These are phyloP conservation scores for Drosophila athabasca DNA, from an alignment of 1,140 invertebrate genomes.

Conservation along the genomic window DNA sequence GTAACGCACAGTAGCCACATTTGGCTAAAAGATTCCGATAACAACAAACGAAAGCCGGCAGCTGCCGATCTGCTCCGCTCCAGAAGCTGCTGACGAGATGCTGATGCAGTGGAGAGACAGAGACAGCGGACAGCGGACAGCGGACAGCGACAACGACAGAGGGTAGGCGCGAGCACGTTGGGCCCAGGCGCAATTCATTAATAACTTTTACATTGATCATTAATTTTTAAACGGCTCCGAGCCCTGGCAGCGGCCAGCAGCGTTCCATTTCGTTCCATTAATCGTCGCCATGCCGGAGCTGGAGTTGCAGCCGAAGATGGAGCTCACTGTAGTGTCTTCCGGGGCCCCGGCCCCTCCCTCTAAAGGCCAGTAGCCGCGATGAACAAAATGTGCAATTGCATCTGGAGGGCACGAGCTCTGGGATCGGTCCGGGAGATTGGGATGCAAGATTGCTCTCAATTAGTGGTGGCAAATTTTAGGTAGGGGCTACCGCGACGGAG, in stretches of 20 bases:
- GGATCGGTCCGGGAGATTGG: background rate
- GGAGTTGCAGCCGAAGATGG: too few relatives aligned
- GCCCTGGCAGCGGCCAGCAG: slow-evolving; percentile 19
- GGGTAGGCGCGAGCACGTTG: background rate
- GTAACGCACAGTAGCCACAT: slow-evolving; percentile 70
- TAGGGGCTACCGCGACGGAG: too few relatives aligned
- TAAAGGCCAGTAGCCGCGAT: slow-evolving; percentile 42
- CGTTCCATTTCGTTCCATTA: slow-evolving; percentile 52
- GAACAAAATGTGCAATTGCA: slow-evolving; percentile 36
- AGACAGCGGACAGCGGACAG: too few relatives aligned
- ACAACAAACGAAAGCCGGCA: slow-evolving; percentile 44
- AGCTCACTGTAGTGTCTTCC: background rate
- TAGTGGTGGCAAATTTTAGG: slow-evolving; percentile 1
- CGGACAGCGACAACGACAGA: background rate
- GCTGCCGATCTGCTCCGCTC: slow-evolving; percentile 18
- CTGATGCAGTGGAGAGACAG: background rate
- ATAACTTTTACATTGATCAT: slow-evolving; percentile 74
- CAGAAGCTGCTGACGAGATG: background rate
- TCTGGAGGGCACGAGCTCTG: slow-evolving; percentile 10
- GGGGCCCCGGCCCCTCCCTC: background rate
- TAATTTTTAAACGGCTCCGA: slow-evolving; percentile 68
- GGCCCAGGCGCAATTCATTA: slow-evolving; percentile 58
- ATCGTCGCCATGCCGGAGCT: slow-evolving; percentile 45
- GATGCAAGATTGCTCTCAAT: slow-evolving; percentile 15
- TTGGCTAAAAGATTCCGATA: slow-evolving; percentile 76